A percentile compares a stretch with the other conserved stretches of the same genome.
Conservation (phyloP, 2,113 vertebrate genomes). For the Aramus guarauna region DNA sequence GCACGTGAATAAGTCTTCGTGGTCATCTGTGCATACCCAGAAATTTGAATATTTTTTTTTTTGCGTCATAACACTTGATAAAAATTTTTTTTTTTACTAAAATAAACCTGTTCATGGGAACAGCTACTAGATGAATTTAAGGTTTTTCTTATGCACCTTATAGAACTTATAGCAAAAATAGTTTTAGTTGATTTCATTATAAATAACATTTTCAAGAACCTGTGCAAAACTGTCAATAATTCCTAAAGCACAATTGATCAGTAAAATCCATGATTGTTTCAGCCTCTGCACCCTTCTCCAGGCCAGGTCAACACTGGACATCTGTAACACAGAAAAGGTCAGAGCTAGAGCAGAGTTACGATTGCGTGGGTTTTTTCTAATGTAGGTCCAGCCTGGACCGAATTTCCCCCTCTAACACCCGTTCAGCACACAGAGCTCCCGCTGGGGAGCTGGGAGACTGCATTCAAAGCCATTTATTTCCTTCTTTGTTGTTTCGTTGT, state of each 20-base stretch:
- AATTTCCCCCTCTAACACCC: neutral
- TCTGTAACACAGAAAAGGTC: conserved; percentile 70
- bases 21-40: conserved; percentile 82
- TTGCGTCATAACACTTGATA: conserved; percentile 86
- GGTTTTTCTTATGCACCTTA: conserved; percentile 88
- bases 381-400: fast-evolving
- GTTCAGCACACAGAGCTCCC: neutral
- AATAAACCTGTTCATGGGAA: conserved; percentile 93
- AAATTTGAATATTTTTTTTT: conserved; percentile 77
- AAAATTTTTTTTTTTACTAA: conserved; percentile 93
- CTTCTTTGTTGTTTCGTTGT: neutral
- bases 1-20: conserved; percentile 85
- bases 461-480: neutral
- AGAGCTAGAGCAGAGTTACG: conserved; percentile 41
- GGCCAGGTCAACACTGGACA: conserved; percentile 75
- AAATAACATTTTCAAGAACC: conserved; percentile 93
- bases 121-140: conserved; percentile 91
- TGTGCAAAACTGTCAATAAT: conserved; percentile 94
- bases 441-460: neutral
- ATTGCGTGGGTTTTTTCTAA: neutral
- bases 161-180: conserved; percentile 96
- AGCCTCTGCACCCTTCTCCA: conserved; percentile 83
- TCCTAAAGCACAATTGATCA: conserved; percentile 91
- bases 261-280: conserved; percentile 93
- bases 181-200: conserved; percentile 92